Base-by-base conservation (phyloP, 2,797 vertebrate genomes). In the Brotula barbata region DNA sequence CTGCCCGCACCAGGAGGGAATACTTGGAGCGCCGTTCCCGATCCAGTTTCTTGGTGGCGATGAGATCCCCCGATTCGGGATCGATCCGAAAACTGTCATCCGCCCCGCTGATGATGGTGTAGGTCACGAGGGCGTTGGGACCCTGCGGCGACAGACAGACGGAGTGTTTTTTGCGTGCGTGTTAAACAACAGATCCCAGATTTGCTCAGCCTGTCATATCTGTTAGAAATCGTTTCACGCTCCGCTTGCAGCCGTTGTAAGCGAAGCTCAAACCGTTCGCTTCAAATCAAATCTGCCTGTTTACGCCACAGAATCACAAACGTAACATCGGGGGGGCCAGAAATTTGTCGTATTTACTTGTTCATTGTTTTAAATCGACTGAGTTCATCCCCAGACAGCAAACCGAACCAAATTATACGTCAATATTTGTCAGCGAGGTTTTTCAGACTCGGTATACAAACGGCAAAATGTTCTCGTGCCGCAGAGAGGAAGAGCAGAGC, bases 71-170 rank as follows among this genome's bases (percentile, higher is more conserved):
- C 0, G 96, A 98, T 58, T 98, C 94, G 0, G 97, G 96, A 83
- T 99, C 96, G 0, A 99, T 89, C 6, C 94, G 93, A 78, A 99
- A 99, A 68, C 95, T 98, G 74, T 97, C 95, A 2, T 99, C 97
- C 0, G 97, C 95, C 1, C 96, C 97, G 0, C 95, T 99, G 84
- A 99, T 93, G 77, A 98, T 98, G 7, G 95, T 93, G 75, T 99
- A 99, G 0, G 97, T 99, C 62, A 99, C 95, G 0, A 99, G 89
- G 41, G 97, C 97, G 17, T 99, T 99, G 9, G 95, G 93, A 73
- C 97, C 97, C 97, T 99, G 67, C 34, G 73, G 31, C 0, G 28
- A 57, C 64, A 60, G 16, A 58, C 1, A 44, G 9, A 12, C 31
- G 11, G 25, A 5, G 46, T 7, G 37, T 7, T 45, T 16, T 39